These are phyloP conservation scores for Pachypsylla venusta DNA, from an alignment of 1,140 invertebrate species.

Conservation along the genomic window DNA sequence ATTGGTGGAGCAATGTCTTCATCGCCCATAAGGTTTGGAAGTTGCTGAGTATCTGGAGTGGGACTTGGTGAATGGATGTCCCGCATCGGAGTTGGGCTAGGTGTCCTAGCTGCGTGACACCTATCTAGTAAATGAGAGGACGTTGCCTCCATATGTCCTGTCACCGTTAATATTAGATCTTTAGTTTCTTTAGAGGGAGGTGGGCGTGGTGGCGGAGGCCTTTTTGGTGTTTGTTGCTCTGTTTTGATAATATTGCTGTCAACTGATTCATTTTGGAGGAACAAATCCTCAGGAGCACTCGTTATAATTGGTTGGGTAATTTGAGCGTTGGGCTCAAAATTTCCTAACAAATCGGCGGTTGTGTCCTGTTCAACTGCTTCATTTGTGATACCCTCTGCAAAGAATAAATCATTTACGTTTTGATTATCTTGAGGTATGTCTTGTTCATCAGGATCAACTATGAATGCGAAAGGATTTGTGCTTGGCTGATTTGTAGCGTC, in stretches of 20 bases:
- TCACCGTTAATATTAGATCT: conserved; percentile 68
- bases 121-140: conserved; percentile 66
- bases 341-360: conserved; percentile 19
- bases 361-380: background rate
- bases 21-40: conserved; percentile 24
- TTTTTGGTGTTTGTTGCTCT: conserved; percentile 25
- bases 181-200: conserved; percentile 56
- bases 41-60: conserved; percentile 46
- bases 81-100: conserved; percentile 61
- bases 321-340: background rate
- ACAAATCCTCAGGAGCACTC: conserved; percentile 21
- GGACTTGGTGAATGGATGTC: conserved; percentile 67
- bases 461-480: conserved; percentile 43
- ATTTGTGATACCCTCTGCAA: background rate
- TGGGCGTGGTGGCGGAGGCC: conserved; percentile 34
- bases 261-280: conserved; percentile 14
- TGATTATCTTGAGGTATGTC: conserved; percentile 7
- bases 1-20: conserved; percentile 23
- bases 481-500: conserved; percentile 3
- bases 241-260: no score
- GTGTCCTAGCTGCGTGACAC: conserved; percentile 61
- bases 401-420: background rate
- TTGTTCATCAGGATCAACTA: conserved; percentile 28
- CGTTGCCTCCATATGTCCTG: conserved; percentile 73
- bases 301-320: background rate